Evolutionary conservation across 2,888 invertebrate species (phyloP).

Genomic region (Endotricha flammealis): DNA sequence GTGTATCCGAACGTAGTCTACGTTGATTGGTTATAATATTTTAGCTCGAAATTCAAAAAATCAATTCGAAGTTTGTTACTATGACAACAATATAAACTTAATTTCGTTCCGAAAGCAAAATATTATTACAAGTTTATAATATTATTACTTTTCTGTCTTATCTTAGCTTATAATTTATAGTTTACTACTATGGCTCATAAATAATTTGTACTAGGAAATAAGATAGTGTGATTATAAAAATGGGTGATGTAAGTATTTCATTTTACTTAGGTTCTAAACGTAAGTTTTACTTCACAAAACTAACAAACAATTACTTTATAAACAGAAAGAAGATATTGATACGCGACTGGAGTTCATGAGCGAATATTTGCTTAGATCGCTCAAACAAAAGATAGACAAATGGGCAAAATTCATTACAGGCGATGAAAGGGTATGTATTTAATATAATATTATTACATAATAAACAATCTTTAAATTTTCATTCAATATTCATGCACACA

Average conservation of each 20-base stretch:
- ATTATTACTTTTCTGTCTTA: constrained; percentile 6
- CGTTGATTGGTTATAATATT: background rate
- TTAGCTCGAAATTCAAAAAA: constrained; percentile 17
- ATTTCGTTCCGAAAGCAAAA: background rate
- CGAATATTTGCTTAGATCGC: constrained; percentile 83
- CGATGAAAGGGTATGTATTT: constrained; percentile 80
- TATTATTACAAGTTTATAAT: background rate
- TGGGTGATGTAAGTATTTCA: constrained; percentile 53
- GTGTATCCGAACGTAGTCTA: background rate
- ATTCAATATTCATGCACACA: no score
- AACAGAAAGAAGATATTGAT: constrained; percentile 78
- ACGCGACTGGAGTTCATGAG: constrained; percentile 87
- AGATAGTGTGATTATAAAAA: constrained; percentile 22
- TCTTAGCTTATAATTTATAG: constrained; percentile 1
- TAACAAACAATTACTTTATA: constrained; percentile 14
- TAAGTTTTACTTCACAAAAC: constrained; percentile 12
- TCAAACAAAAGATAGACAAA: constrained; percentile 90
- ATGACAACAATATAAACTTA: constrained; percentile 12
- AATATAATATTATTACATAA: background rate
- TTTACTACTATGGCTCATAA: background rate
- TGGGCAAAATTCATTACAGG: constrained; percentile 91
- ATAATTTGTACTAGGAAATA: background rate
- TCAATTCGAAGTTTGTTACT: constrained; percentile 7
- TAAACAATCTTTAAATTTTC: no score
- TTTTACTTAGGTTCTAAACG: background rate